Base-by-base conservation (phyloP, 1,140 invertebrate genomes). In the Oryctes rhinoceros region DNA sequence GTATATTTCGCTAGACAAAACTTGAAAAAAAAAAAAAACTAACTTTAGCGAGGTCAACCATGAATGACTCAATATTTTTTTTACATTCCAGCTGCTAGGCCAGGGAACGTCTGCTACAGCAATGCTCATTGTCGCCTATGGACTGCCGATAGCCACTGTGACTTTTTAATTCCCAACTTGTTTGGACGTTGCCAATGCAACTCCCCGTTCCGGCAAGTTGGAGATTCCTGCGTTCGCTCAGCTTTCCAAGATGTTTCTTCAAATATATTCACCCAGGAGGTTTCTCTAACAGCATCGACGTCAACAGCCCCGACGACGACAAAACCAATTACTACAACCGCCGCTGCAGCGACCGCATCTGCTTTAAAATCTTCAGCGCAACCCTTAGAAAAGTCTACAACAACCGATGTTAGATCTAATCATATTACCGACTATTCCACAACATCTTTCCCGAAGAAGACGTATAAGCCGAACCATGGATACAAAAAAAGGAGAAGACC, bases 41-140 rank as follows among this genome's bases (percentile, higher is more conserved):
- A 30, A 30, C 24, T 30, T 30, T 2, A 30, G 24, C 24, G 2
- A 30, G 24, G 2, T 30, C 24, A 30, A 30, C 24, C 24, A 30
- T n/a, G n/a, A n/a, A n/a, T n/a, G n/a, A n/a, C n/a, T n/a, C n/a
- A n/a, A n/a, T n/a, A n/a, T 74, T 35, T 74, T 35, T 74, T 74
- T 24, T 35, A 48, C 15, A 1, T 76, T 76, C 44, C 89, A 97
- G 96, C 95, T 83, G 94, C 96, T n/a, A 92, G 92, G 85, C 91
- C 95, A 20, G 94, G 94, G 71, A 92, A 96, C 81, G 94, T 96
- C n/a, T 97, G 96, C 86, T 96, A 96, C 87, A 96, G 94, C 84
- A 94, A 97, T 85, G 92, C 93, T 65, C 96, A 97, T 86, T 97
- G 96, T 86, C 91, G 92, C 78, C 90, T 96, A 81, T 95, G 93